Conservation (phyloP, 1,140 invertebrate genomes). For the Tetragnatha versicolor region DNA sequence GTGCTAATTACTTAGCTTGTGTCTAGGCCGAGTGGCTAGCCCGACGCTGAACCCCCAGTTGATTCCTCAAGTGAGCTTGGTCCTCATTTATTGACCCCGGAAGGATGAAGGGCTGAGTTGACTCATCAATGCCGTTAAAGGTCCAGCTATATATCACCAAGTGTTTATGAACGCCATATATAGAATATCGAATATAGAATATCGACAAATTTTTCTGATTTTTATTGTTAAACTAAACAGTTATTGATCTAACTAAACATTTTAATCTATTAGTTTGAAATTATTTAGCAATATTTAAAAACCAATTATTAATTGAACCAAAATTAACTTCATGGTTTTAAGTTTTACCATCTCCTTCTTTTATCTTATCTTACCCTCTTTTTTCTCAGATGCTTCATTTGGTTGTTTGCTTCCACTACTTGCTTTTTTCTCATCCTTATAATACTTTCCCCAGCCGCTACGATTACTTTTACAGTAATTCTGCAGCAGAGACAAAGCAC, state of each 20-base stretch:
- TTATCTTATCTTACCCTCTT: slow-evolving; percentile 60
- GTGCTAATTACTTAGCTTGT: too few species aligned
- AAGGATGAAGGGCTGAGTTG: neutral
- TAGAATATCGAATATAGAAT: neutral
- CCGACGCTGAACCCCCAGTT: too few species aligned
- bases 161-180: too few species aligned
- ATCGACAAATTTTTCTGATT: too few species aligned
- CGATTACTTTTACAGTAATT: slow-evolving; percentile 73
- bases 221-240: too few species aligned
- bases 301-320: neutral
- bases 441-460: slow-evolving; percentile 93
- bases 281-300: too few species aligned
- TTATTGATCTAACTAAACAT: too few species aligned
- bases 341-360: slow-evolving; percentile 3
- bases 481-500: neutral
- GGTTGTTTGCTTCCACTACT: slow-evolving; percentile 60
- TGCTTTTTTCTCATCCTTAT: slow-evolving; percentile 66
- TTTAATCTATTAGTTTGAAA: too few species aligned
- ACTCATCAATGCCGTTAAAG: neutral
- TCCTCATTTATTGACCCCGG: too few species aligned
- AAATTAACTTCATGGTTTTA: neutral
- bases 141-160: neutral
- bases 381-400: slow-evolving; percentile 58
- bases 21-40: too few species aligned
- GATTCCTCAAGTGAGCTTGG: too few species aligned